A percentile compares a stretch with the other conserved stretches of the same genome.
phyloP scores from a whole-genome alignment of 1,140 invertebrate genomes.

The Marisa cornuarietis region DNA sequence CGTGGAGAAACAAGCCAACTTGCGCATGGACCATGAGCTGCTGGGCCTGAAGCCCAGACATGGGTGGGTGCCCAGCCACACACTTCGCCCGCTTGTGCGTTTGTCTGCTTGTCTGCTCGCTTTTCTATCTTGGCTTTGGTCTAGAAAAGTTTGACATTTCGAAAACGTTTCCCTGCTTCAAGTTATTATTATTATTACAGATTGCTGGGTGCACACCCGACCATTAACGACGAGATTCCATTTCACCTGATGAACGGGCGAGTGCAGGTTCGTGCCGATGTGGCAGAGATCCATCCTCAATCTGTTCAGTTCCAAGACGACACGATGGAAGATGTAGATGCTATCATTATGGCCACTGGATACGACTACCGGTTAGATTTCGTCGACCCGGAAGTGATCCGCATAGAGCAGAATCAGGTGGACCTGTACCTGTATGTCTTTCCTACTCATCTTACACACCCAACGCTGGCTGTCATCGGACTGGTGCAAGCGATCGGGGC shows the following conservation, averaged over 20 bases:
- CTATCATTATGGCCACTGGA: slow-evolving; percentile 59
- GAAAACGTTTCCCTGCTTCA: too few relatives aligned
- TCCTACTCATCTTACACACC: slow-evolving; percentile 61
- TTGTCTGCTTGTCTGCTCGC: neutral
- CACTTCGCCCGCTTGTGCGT: too few relatives aligned
- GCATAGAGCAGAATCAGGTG: slow-evolving; percentile 58
- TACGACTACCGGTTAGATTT: slow-evolving; percentile 57
- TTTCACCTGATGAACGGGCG: slow-evolving; percentile 68
- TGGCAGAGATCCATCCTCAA: slow-evolving; percentile 53
- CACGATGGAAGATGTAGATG: slow-evolving; percentile 52
- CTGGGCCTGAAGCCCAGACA: slow-evolving; percentile 55
- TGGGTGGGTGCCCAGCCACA: neutral
- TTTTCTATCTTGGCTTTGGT: neutral
- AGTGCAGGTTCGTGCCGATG: slow-evolving; percentile 63
- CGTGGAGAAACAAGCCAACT: slow-evolving; percentile 57
- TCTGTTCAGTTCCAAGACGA: slow-evolving; percentile 58
- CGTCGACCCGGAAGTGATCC: slow-evolving; percentile 37
- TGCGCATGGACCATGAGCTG: slow-evolving; percentile 53
- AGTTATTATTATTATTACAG: slow-evolving; percentile 32
- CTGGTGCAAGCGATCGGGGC: slow-evolving; percentile 71
- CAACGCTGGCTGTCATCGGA: slow-evolving; percentile 68
- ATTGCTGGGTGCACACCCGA: slow-evolving; percentile 65
- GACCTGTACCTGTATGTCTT: slow-evolving; percentile 69
- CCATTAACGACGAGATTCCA: slow-evolving; percentile 71
- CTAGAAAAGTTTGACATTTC: neutral